Percentiles rank a stretch among this genome's conserved stretches.
Evolutionary conservation across 2,113 vertebrate genomes (phyloP).

Genomic region (Entosphenus tridentatus): DNA sequence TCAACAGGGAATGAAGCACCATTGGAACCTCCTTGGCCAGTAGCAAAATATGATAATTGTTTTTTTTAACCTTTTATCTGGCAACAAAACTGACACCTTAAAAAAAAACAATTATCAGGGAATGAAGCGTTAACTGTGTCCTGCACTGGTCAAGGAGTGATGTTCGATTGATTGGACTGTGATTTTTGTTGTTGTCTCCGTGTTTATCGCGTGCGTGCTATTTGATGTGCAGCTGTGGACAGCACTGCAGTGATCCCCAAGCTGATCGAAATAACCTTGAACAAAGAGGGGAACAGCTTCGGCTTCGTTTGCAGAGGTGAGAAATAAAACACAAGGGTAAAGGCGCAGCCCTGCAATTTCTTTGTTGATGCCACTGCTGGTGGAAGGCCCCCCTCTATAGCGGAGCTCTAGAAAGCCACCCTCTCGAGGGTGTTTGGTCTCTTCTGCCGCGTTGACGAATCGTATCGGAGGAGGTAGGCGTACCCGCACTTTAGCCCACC

Average conservation of each 20-base stretch:
- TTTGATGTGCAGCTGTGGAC: slow-evolving; percentile 38
- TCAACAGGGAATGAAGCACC: not conserved
- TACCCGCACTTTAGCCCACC: too few relatives aligned
- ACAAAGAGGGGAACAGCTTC: slow-evolving; percentile 94
- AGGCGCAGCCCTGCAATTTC: too few relatives aligned
- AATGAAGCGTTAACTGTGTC: not conserved
- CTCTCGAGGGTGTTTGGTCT: too few relatives aligned
- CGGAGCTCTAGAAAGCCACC: too few relatives aligned
- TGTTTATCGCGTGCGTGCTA: not conserved
- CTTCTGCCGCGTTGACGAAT: too few relatives aligned
- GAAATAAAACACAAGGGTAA: slow-evolving; percentile 9
- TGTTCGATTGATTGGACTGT: slow-evolving; percentile 6
- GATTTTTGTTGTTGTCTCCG: slow-evolving; percentile 6
- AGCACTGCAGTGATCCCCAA: slow-evolving; percentile 76
- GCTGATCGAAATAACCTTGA: slow-evolving; percentile 78
- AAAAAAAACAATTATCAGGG: not conserved
- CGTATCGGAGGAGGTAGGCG: too few relatives aligned
- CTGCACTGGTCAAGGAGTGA: not conserved
- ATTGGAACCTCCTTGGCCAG: not conserved
- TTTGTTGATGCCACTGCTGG: too few relatives aligned
- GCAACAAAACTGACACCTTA: not conserved
- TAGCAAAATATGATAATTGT: not conserved
- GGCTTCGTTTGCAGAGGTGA: slow-evolving; percentile 92
- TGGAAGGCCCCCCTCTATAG: too few relatives aligned
- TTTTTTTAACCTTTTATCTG: too few relatives aligned